Evolutionary conservation across 1,140 invertebrate genomes (phyloP).

Genomic region (Heterodera carotae): DNA sequence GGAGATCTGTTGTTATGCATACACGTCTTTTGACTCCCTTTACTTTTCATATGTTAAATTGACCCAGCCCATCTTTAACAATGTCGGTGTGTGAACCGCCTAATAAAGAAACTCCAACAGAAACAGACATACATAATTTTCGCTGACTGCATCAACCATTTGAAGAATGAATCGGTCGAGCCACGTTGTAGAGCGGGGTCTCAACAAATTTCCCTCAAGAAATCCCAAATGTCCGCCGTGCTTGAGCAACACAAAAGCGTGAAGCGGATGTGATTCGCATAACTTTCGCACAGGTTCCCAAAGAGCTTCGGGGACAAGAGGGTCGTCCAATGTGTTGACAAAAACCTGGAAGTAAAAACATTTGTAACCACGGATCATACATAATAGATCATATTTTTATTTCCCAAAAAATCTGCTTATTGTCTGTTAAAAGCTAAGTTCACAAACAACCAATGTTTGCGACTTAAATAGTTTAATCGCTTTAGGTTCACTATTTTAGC

Average conservation of each 20-base stretch:
- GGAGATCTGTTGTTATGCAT: no score
- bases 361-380: not conserved
- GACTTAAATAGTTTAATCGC: no score
- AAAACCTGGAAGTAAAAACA: slow-evolving; percentile 67
- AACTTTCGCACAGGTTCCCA: slow-evolving; percentile 74
- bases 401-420: no score
- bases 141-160: slow-evolving; percentile 64
- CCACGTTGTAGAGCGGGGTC: slow-evolving; percentile 86
- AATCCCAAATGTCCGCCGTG: slow-evolving; percentile 90
- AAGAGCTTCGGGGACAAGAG: slow-evolving; percentile 78
- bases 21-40: no score
- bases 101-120: no score
- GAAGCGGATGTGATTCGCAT: slow-evolving; percentile 72
- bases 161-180: slow-evolving; percentile 78
- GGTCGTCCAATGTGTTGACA: slow-evolving; percentile 84
- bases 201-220: slow-evolving; percentile 80
- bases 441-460: no score
- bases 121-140: not conserved
- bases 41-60: no score
- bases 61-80: no score
- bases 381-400: no score
- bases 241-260: slow-evolving; percentile 77
- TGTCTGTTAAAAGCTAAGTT: no score
- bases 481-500: no score
- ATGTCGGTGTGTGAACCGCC: no score